Evolutionary conservation across 2,888 invertebrate species (phyloP), one percentile per base, ranked within the genome.

Genomic region (Andricus quercusramuli): DNA sequence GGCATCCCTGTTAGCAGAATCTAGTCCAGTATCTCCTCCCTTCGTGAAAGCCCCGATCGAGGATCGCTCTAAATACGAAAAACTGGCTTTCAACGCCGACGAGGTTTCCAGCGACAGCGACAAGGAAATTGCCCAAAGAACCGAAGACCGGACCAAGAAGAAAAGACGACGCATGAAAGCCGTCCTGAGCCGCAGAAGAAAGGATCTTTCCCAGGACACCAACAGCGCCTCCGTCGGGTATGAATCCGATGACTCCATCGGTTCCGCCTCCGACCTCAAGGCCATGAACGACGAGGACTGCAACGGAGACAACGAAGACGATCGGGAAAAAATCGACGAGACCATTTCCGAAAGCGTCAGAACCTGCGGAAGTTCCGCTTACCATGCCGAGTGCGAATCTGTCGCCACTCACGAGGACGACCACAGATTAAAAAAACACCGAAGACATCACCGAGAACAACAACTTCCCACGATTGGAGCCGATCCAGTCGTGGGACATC

Each of bases 61-160:
- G 87, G 96, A 96, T 90, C 94, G 96, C 47, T 96, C 96, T 29
- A 96, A 96, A 88, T 97, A 97, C 89, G 96, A 96, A 88, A 96
- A 97, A 90, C 93, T 97, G 70, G 94, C 95, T 2, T 95, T 94
- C 89, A 95, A 94, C 85, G 90, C 90, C 1, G 94, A 94, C 83
- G 95, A 95, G 84, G 91, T 94, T 68, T 95, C 94, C 65, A 94
- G 85, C 62, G 93, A 94, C 82, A 93, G 93, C 77, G 92, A 92
- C 77, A 90, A 90, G 47, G 92, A 92, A 25, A 91, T 91, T 37
- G 90, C 90, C 25, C 88, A 86, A 22, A 84, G 92, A 85, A 88
- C 92, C 85, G 89, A 92, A 85, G 87, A 89, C 82, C 79, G 92
- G 88, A 84, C 83, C 0, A 93, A 93, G 85, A 95, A 94, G 80